Evolutionary conservation across 2,888 invertebrate genomes (phyloP), one percentile per base, ranked within the genome.

Genomic region (Tetragonula carbonaria): DNA sequence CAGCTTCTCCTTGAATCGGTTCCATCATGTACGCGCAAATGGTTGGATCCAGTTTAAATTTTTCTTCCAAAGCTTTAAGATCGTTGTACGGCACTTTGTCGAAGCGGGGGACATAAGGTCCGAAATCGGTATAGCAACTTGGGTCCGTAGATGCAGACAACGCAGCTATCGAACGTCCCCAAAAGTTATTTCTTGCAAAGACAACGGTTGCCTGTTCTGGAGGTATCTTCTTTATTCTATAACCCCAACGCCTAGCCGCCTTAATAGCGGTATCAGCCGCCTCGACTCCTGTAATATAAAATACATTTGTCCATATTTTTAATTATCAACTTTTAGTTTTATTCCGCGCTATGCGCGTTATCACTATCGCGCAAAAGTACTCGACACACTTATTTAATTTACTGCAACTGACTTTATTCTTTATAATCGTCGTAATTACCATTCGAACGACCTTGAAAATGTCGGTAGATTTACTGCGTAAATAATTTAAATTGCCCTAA

Each of bases 1-100:
- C 98, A 45, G 97, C 98, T 95, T 98, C 98, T 4, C 98, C 98
- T 94, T 98, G 98, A 88, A 98, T 97, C 0, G 98, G 98, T 94
- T 98, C 98, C 76, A 98, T 96, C 98, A 98, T 98, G 93, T 97
- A 98, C 0, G 97, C 98, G 91, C 97, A 97, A 8, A 97, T 96
- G 50, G 93, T 90, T 0, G 97, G 96, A 92, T 98, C 96, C 87
- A 96, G 95, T 55, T 91, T 90, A 21, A 94, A 89, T 57, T 88
- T 92, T 2, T 82, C 96, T 95, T 98, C 97, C 13, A 98, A 94
- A 14, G 97, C 96, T 1, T 91, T 89, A 16, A 97, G 93, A 92
- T 98, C 96, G 93, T 98, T 96, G 94, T 97, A 98, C 0, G 97
- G 97, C 45, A 98, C 95, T 79, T 96, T 95, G 66, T 96, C 95